Base-by-base conservation (phyloP, 2,888 invertebrate species). In the Acleris holmiana region DNA sequence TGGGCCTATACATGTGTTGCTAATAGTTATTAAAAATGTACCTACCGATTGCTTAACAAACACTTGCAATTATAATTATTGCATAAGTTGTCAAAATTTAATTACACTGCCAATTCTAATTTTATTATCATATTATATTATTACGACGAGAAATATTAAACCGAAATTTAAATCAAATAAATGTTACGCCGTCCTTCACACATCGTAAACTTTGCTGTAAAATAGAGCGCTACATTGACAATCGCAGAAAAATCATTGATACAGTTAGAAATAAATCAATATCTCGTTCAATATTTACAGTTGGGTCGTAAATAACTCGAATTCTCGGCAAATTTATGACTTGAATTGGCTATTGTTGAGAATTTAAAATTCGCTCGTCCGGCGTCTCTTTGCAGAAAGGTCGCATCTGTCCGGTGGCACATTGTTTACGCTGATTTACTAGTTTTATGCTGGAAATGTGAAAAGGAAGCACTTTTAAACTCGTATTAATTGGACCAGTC, bases 321-420 rank as follows among this genome's bases (percentile, higher is more conserved):
- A 23, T 40, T 7, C 17, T 15, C 10, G 10, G 15, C 10, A 35
- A 51, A 57, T 57, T 63, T 46, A 63, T 40, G 3, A 46, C n/a
- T 21, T 18, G 49, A 41, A 56, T 46, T 17, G n/a, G 29, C 29
- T 18, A 50, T 47, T 57, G 51, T 57, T 63, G 46, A 18, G 40
- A 23, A 4, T 63, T 63, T 63, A 57, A 63, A 63, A 63, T 47
- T 25, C 29, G 29, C n/a, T 50, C 44, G 44, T 49, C 29, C 56
- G 4, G 15, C 46, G 13, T 40, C 19, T 40, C 13, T 53, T 51
- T 59, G 18, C 25, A 44, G 19, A 19, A 46, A 57, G 21, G 29
- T 62, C 17, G 21, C 40, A 63, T 35, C 57, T 57, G 57, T 4
- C 40, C 51, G 51, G 51, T 18, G 40, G 21, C 63, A 40, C 46